Evolutionary conservation across 2,888 invertebrate species (phyloP), one percentile per base, ranked within the genome.

Genomic region (Toxonevra muliebris): DNA sequence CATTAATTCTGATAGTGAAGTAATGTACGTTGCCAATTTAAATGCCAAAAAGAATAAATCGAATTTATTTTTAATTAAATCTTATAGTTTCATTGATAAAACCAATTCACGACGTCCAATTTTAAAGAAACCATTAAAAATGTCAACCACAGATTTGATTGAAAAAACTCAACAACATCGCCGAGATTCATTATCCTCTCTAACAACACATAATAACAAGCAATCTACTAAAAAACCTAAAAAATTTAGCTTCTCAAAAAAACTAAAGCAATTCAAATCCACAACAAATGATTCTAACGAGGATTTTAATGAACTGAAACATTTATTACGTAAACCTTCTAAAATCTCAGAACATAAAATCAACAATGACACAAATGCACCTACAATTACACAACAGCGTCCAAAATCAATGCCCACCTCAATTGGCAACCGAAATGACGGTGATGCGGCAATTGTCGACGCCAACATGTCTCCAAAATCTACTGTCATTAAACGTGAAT

Each of bases 401-500:
- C 78, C 77, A 11, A 75, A 77, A 67, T 78, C 78, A 30, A 50
- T 78, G 76, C 78, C 78, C 7, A 70, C 69, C 45, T 69, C 68
- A n/a, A 30, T 30, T 20, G 17, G 30, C 5, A 17, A 9, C 19
- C 58, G n/a, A 13, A 17, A 60, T 65, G 73, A 71, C 42, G 10
- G 69, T 61, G 30, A 68, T 68, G 48, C 68, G 17, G 55, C 20
- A 30, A 45, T 40, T 45, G 50, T 20, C 50, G 58, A 64, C 30
- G 12, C 10, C 10, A 13, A 5, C 30, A 42, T 30, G 30, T 30
- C 57, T 13, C 40, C 40, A 7, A 64, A 64, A 57, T 41, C 30
- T 12, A 48, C 30, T 13, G 17, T 41, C 30, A 72, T 80, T 0
- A 82, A 82, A 61, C 78, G 82, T 5, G 81, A 82, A 53, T 82